Evolutionary conservation across 2,888 invertebrate species (phyloP), one percentile per base, ranked within the genome.

Genomic region (Romanomermis culicivorax): DNA sequence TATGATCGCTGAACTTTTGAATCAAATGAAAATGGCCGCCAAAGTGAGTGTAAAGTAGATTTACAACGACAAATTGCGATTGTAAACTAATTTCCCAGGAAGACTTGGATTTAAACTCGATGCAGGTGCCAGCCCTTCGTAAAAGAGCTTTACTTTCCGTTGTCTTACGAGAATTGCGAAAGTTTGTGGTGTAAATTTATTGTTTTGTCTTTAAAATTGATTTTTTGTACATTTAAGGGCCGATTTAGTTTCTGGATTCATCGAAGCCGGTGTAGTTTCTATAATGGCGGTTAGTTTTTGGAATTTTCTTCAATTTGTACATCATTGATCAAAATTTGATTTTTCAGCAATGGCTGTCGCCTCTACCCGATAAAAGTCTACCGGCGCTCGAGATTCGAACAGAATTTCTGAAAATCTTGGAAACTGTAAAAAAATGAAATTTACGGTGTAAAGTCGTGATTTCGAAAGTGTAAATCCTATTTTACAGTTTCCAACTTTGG

Each of bases 301-400:
- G 11, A 7, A 24, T 42, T n/a, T n/a, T n/a, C n/a, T n/a, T n/a
- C n/a, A n/a, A n/a, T n/a, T n/a, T n/a, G n/a, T n/a, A n/a, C n/a
- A n/a, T n/a, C n/a, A n/a, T n/a, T n/a, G n/a, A n/a, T 14, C 14
- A 27, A 54, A 7, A 4, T 67, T 83, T 85, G 58, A 75, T 88
- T 50, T 76, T 88, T 43, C 86, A 91, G 61, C 95, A 95, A 73
- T 97, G 97, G 97, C 74, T 97, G 54, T 89, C 95, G 17, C 97
- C 97, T 1, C 81, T 99, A 78, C 95, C 95, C 30, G 93, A 93
- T 73, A 80, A 89, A 62, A 88, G 89, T 61, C 78, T 99, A 67
- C 95, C 97, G 0, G 86, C 93, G 59, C 74, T 93, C 57, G 83
- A 83, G 73, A 89, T 97, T 61, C 76, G 97, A 51, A 87, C 89